These are phyloP conservation scores for Procavia capensis DNA, from an alignment of 2,113 vertebrate species.

Conservation along the genomic window DNA sequence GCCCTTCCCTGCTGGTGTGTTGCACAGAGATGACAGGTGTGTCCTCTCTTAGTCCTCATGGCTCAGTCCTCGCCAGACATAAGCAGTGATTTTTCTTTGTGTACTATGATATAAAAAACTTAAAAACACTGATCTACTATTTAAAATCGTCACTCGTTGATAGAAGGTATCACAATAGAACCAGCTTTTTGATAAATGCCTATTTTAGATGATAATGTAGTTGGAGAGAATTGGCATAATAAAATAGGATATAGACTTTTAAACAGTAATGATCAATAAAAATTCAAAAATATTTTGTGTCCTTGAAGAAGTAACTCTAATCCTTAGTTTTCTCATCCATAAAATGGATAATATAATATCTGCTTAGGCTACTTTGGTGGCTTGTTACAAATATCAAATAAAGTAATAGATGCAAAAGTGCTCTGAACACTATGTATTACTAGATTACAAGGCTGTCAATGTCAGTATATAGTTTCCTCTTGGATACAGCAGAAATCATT, in stretches of 20 bases:
- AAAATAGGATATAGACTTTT: not conserved
- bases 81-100: not conserved
- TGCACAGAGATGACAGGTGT: not conserved
- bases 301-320: not conserved
- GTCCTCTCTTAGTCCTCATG: not conserved
- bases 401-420: constrained; percentile 28
- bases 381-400: constrained; percentile 42
- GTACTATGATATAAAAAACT: not conserved
- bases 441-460: constrained; percentile 27
- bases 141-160: constrained; percentile 57
- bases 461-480: not conserved
- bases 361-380: not conserved
- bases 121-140: constrained; percentile 6
- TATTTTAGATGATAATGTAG: not conserved
- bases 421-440: not conserved
- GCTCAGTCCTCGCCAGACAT: not conserved
- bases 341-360: constrained; percentile 45
- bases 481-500: not conserved
- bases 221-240: not conserved
- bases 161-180: too few relatives aligned
- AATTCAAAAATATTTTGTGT: not conserved
- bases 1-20: too few relatives aligned
- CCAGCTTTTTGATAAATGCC: not conserved
- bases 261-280: not conserved
- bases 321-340: not conserved